Percentiles rank a stretch among this genome's conserved stretches.
Evolutionary conservation across 2,113 vertebrate species (phyloP).

Genomic region (Chaetodon trifascialis): DNA sequence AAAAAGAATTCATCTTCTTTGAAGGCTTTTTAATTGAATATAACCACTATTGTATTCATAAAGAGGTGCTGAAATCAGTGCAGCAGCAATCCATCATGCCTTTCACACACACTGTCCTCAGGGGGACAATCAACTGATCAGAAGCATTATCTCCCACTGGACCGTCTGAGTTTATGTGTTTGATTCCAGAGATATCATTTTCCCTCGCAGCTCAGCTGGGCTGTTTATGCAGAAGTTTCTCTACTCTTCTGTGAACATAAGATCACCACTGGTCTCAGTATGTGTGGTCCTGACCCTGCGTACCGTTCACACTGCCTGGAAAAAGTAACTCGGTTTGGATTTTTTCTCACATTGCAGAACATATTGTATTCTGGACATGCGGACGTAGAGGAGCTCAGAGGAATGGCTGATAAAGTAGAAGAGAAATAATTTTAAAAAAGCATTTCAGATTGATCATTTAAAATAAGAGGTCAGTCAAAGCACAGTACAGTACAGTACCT

Average conservation of each 20-base stretch:
- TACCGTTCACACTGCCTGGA: background rate
- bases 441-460: background rate
- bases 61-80: constrained; percentile 31
- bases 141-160: constrained; percentile 29
- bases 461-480: background rate
- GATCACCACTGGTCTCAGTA: background rate
- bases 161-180: constrained; percentile 23
- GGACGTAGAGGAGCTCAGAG: background rate
- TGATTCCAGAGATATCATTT: constrained; percentile 23
- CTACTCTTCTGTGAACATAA: background rate
- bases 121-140: constrained; percentile 20
- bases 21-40: background rate
- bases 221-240: constrained; percentile 7
- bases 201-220: background rate
- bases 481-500: too few species aligned
- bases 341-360: background rate
- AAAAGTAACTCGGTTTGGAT: background rate
- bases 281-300: constrained; percentile 7
- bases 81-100: constrained; percentile 9
- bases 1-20: background rate
- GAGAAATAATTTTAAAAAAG: background rate
- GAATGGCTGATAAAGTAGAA: background rate
- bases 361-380: background rate
- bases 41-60: background rate
- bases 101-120: constrained; percentile 23